Conservation (phyloP, 2,888 invertebrate species). For the Aphidoletes aphidimyza region DNA sequence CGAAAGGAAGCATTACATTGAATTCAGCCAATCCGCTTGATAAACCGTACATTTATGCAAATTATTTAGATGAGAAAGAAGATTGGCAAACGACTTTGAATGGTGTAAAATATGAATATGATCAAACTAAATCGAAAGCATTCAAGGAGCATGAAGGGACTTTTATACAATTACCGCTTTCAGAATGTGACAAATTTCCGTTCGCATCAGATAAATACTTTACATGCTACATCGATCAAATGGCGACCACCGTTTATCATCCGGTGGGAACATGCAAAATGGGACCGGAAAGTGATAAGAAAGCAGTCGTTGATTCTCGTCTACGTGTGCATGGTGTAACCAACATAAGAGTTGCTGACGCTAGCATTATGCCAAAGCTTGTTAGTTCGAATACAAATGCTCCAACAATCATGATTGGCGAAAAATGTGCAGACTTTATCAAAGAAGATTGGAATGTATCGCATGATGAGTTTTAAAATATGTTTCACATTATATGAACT, state of each 20-base stretch:
- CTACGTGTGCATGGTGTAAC: conserved; percentile 62
- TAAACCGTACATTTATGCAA: conserved; percentile 55
- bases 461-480: conserved; percentile 62
- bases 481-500: no score
- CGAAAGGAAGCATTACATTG: background rate
- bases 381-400: conserved; percentile 68
- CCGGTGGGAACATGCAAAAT: conserved; percentile 78
- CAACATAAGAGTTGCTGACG: conserved; percentile 72
- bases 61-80: conserved; percentile 58
- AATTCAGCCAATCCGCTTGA: background rate
- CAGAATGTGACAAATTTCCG: conserved; percentile 71
- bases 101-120: conserved; percentile 36
- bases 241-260: conserved; percentile 72
- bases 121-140: conserved; percentile 65
- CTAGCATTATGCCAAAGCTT: conserved; percentile 68
- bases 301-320: conserved; percentile 69
- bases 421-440: conserved; percentile 70
- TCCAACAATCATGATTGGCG: conserved; percentile 68
- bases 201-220: conserved; percentile 68
- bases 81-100: conserved; percentile 65
- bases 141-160: conserved; percentile 65
- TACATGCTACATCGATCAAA: conserved; percentile 70
- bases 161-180: conserved; percentile 76
- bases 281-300: conserved; percentile 68
- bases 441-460: conserved; percentile 60